Percentiles rank a stretch among this genome's conserved stretches.
These are phyloP conservation scores for Zele albiditarsus DNA, from an alignment of 2,888 invertebrate species.

Conservation along the genomic window DNA sequence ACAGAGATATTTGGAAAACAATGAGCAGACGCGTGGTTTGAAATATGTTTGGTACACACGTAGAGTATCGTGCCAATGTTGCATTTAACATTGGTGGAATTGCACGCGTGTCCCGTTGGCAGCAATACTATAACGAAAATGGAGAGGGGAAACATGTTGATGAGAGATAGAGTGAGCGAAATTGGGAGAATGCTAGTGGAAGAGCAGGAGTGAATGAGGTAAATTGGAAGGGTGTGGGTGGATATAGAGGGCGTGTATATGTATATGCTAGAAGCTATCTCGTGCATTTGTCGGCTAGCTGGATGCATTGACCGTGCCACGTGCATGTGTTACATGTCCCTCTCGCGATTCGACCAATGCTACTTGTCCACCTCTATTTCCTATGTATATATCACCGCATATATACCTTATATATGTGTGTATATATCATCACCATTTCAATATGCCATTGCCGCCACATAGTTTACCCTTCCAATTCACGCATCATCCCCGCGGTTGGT, in stretches of 20 bases:
- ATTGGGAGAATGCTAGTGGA: background rate
- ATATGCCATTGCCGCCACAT: slow-evolving; percentile 22
- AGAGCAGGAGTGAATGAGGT: slow-evolving; percentile 29
- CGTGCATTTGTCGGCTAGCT: slow-evolving; percentile 67
- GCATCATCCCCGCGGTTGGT: slow-evolving; percentile 38
- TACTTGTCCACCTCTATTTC: slow-evolving; percentile 36
- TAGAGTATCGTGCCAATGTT: slow-evolving; percentile 58
- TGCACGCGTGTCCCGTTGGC: slow-evolving; percentile 55
- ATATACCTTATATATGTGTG: background rate
- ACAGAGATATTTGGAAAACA: slow-evolving; percentile 8
- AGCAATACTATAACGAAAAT: slow-evolving; percentile 13
- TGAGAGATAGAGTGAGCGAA: background rate
- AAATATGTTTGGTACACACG: background rate
- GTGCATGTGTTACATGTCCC: slow-evolving; percentile 70
- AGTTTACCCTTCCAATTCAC: slow-evolving; percentile 46
- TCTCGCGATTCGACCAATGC: slow-evolving; percentile 49
- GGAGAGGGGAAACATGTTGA: slow-evolving; percentile 1
- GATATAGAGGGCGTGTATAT: slow-evolving; percentile 29
- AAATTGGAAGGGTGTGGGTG: slow-evolving; percentile 26
- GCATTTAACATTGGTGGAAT: slow-evolving; percentile 67
- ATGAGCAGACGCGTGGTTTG: background rate
- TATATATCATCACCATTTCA: slow-evolving; percentile 19
- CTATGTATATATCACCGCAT: slow-evolving; percentile 19
- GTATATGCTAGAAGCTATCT: slow-evolving; percentile 52
- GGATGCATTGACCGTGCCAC: slow-evolving; percentile 69